These are phyloP conservation scores for Coecobrya sp. DNA, from an alignment of 2,888 invertebrate species.

Conservation along the genomic window DNA sequence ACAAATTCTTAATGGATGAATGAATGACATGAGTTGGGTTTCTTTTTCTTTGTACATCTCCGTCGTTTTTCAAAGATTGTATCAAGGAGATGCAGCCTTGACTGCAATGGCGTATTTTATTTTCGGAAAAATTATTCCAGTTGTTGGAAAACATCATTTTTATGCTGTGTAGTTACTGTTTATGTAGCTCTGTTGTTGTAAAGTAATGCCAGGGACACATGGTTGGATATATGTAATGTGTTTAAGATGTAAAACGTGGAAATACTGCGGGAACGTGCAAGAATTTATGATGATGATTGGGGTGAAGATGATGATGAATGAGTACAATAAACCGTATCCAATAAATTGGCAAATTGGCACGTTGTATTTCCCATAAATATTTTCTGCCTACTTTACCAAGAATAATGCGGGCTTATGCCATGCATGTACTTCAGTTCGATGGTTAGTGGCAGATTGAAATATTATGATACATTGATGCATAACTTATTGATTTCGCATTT, in stretches of 20 bases:
- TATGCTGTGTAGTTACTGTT: not conserved
- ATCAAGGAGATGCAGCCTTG: not conserved
- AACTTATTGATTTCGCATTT: too few species aligned
- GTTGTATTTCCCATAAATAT: not conserved
- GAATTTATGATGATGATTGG: not conserved
- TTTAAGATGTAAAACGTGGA: not conserved
- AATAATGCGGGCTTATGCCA: not conserved
- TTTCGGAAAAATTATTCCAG: not conserved
- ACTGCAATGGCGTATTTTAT: not conserved
- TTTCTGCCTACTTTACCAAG: not conserved
- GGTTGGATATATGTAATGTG: not conserved
- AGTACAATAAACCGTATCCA: not conserved
- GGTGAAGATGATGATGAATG: not conserved
- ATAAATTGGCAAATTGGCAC: conserved; percentile 15
- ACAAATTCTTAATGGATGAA: not conserved
- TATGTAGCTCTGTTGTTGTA: not conserved
- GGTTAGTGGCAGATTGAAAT: not conserved
- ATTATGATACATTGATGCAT: not conserved
- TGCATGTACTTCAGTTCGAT: too few species aligned
- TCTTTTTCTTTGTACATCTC: not conserved
- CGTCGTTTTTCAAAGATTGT: not conserved
- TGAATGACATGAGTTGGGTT: not conserved
- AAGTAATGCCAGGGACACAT: not conserved
- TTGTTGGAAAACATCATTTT: not conserved
- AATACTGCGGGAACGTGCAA: not conserved